phyloP scores from a whole-genome alignment of 2,113 vertebrate genomes.

The Neodontobutis hainanensis region DNA sequence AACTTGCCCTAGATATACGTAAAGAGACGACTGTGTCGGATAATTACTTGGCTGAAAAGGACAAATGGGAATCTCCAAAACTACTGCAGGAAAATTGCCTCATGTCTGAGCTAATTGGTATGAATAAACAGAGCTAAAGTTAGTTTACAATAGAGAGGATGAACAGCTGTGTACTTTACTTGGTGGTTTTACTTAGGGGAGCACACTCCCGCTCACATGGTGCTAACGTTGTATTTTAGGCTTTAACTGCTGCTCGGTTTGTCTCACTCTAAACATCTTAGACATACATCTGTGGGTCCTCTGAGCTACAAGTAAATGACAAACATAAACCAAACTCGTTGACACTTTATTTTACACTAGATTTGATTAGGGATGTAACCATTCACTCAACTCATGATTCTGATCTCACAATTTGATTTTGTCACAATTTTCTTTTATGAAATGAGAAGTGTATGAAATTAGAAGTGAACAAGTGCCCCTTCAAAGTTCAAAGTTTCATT shows the following conservation, averaged over 20 bases:
- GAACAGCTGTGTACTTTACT: not conserved
- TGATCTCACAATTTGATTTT: too few relatives aligned
- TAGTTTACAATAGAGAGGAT: not conserved
- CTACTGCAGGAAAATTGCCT: not conserved
- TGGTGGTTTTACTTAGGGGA: not conserved
- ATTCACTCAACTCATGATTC: too few relatives aligned
- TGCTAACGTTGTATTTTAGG: not conserved
- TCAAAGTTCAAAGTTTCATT: too few relatives aligned
- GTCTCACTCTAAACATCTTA: too few relatives aligned
- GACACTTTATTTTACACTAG: too few relatives aligned
- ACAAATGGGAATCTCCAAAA: not conserved
- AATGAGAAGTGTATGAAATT: too few relatives aligned
- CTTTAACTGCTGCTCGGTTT: not conserved
- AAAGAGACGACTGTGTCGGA: not conserved
- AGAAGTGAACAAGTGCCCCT: too few relatives aligned
- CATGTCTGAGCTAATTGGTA: not conserved
- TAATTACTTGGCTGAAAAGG: not conserved
- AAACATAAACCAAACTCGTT: too few relatives aligned
- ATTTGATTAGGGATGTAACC: too few relatives aligned
- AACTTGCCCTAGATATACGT: not conserved
- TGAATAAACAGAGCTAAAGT: slow-evolving; percentile 3
- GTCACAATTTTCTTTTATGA: too few relatives aligned
- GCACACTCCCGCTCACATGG: not conserved
- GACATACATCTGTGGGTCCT: not conserved
- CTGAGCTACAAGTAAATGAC: too few relatives aligned